Percentiles rank a stretch among this genome's conserved stretches.
These are phyloP conservation scores for Heliconius erato DNA, from an alignment of 2,888 invertebrate species.

Conservation along the genomic window DNA sequence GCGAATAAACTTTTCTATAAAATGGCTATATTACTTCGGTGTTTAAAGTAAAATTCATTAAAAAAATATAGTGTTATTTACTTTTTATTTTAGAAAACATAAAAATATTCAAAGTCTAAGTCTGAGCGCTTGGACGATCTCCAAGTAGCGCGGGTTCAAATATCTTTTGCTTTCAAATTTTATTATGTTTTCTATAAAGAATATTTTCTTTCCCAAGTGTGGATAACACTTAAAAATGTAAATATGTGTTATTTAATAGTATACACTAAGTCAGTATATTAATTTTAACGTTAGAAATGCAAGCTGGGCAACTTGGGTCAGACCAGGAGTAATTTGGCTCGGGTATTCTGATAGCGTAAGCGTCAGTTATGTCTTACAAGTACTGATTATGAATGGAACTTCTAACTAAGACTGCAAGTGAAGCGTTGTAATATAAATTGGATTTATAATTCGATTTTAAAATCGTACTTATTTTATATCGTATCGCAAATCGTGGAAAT, in stretches of 20 bases:
- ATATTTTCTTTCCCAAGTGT: too few species aligned
- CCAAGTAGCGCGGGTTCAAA: too few species aligned
- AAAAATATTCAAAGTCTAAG: too few species aligned
- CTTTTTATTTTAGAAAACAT: too few species aligned
- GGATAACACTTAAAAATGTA: too few species aligned
- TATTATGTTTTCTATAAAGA: too few species aligned
- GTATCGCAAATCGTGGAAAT: too few species aligned
- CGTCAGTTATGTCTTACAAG: slow-evolving; percentile 32
- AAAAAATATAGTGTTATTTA: neutral
- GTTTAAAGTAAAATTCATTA: neutral
- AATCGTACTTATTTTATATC: neutral
- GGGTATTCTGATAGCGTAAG: slow-evolving; percentile 35
- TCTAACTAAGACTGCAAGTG: slow-evolving; percentile 9
- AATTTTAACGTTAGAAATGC: slow-evolving; percentile 5
- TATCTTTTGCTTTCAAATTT: too few species aligned
- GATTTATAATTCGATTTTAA: neutral
- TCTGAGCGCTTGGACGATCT: too few species aligned
- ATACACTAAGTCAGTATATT: neutral
- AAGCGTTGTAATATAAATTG: slow-evolving; percentile 15
- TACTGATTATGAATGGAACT: slow-evolving; percentile 40
- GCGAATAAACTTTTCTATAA: neutral
- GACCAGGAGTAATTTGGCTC: slow-evolving; percentile 29
- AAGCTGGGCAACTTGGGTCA: slow-evolving; percentile 25
- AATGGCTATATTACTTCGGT: neutral
- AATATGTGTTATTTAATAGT: neutral